Evolutionary conservation across 2,113 vertebrate genomes (phyloP).

Genomic region (Podiceps cristatus): DNA sequence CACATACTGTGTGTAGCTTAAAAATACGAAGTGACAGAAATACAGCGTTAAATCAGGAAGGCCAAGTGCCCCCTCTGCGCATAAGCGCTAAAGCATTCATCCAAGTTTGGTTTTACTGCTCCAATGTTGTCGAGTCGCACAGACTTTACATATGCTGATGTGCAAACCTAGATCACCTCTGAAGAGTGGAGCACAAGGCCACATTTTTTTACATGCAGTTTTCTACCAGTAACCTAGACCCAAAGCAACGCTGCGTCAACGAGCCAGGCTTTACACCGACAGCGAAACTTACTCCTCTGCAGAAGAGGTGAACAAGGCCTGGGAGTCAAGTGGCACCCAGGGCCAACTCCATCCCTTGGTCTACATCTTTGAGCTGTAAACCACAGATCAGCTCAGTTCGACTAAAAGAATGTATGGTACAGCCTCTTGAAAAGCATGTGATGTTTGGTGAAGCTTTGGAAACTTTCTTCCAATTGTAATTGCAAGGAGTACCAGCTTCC

Average conservation of each 20-base stretch:
- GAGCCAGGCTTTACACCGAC: neutral
- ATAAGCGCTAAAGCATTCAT: neutral
- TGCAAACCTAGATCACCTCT: neutral
- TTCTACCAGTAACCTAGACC: neutral
- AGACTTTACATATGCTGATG: neutral
- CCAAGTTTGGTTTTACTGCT: neutral
- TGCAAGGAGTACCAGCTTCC: neutral
- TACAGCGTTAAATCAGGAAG: neutral
- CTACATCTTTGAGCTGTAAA: neutral
- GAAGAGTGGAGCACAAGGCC: accelerated
- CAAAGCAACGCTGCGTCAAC: neutral
- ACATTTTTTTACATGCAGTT: neutral
- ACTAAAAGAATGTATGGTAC: neutral
- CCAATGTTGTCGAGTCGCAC: neutral
- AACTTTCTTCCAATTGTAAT: neutral
- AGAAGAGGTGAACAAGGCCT: neutral
- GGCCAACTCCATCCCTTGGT: neutral
- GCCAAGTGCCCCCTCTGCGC: neutral
- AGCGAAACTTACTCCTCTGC: neutral
- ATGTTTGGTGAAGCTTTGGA: neutral
- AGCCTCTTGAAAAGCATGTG: accelerated
- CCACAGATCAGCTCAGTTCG: neutral
- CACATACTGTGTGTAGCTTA: neutral
- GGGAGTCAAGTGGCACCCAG: neutral
- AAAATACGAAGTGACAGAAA: neutral